phyloP scores from a whole-genome alignment of 2,888 invertebrate genomes.

The Agrotis puta region DNA sequence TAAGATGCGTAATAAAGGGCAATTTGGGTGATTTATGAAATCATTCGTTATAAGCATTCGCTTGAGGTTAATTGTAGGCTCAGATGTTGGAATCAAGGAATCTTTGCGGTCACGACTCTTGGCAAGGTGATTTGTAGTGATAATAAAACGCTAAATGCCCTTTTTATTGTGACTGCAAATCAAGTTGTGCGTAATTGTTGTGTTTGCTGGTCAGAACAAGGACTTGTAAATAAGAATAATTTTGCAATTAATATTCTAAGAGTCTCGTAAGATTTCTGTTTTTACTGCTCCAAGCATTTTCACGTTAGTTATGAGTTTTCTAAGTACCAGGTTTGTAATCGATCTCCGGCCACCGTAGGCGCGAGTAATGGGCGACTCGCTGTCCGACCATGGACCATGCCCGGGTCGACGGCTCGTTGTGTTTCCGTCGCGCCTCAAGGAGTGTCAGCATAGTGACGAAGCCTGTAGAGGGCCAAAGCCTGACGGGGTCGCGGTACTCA shows the following conservation, averaged over 20 bases:
- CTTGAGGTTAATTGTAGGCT: constrained; percentile 83
- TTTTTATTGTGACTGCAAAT: constrained; percentile 55
- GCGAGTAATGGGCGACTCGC: too few species aligned
- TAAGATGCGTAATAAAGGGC: constrained; percentile 88
- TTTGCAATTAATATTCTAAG: constrained; percentile 1
- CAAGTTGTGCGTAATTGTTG: constrained; percentile 33
- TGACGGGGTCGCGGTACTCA: too few species aligned
- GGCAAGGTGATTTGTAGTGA: constrained; percentile 55
- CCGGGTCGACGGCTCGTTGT: too few species aligned
- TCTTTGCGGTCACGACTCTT: constrained; percentile 55
- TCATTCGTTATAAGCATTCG: constrained; percentile 82
- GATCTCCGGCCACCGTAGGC: too few species aligned
- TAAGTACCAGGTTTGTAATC: not conserved
- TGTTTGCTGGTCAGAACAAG: constrained; percentile 15
- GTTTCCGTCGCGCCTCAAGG: too few species aligned
- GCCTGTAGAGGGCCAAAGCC: too few species aligned
- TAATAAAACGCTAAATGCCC: constrained; percentile 51
- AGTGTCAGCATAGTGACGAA: too few species aligned
- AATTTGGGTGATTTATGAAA: constrained; percentile 87
- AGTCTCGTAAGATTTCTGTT: not conserved
- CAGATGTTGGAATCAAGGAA: constrained; percentile 73
- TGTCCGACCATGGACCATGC: too few species aligned
- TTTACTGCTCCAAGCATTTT: too few species aligned
- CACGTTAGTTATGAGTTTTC: not conserved
- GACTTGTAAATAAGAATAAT: not conserved